Evolutionary conservation across 2,797 vertebrate genomes (phyloP).

Genomic region (Sparidentex hasta): DNA sequence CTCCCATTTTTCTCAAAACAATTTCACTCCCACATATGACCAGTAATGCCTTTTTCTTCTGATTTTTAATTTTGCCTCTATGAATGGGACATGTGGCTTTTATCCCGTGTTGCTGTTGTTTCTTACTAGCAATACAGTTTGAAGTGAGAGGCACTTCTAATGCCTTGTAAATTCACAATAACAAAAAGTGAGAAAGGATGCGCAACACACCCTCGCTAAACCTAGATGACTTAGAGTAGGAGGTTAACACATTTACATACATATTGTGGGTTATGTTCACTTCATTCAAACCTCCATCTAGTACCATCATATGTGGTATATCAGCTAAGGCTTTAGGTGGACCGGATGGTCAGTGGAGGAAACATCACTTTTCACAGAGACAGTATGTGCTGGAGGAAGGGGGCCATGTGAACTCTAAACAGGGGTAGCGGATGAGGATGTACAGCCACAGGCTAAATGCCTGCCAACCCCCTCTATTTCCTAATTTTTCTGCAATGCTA

Average conservation of each 20-base stretch:
- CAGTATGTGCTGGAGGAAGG: not conserved
- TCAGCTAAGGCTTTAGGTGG: not conserved
- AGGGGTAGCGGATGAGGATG: constrained; percentile 23
- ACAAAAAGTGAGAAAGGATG: not conserved
- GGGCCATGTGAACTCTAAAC: constrained; percentile 20
- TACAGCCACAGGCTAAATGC: constrained; percentile 17
- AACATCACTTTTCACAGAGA: not conserved
- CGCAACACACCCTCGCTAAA: not conserved
- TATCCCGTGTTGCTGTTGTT: not conserved
- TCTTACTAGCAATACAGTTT: not conserved
- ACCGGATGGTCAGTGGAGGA: not conserved
- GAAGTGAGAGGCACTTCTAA: constrained; percentile 2
- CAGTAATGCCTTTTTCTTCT: not conserved
- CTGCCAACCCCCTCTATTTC: constrained; percentile 51
- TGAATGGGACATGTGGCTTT: constrained; percentile 5
- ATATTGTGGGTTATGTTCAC: not conserved
- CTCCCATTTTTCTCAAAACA: not conserved
- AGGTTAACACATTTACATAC: not conserved
- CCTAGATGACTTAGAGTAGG: not conserved
- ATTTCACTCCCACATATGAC: not conserved
- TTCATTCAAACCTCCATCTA: not conserved
- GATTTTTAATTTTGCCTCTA: not conserved
- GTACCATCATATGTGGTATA: not conserved
- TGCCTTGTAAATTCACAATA: constrained; percentile 7
- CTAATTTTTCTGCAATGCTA: constrained; percentile 63